phyloP scores from a whole-genome alignment of 2,888 invertebrate genomes.

The Hylaea fasciaria region DNA sequence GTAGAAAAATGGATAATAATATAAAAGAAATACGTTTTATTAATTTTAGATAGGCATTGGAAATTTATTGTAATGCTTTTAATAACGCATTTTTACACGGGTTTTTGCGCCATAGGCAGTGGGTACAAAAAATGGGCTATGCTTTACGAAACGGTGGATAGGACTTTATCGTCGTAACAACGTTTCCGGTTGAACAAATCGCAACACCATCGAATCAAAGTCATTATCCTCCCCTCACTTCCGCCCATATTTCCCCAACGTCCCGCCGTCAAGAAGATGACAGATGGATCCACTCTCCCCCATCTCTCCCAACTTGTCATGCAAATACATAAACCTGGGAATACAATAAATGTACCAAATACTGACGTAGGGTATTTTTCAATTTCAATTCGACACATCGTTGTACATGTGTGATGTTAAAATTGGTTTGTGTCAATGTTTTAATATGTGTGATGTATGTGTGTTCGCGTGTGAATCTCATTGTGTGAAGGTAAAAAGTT shows the following conservation, averaged over 20 bases:
- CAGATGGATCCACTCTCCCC: conserved; percentile 5
- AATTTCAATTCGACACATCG: neutral
- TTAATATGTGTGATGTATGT: too few species aligned
- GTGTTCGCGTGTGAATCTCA: too few species aligned
- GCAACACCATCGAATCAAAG: conserved; percentile 1
- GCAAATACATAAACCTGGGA: conserved; percentile 1
- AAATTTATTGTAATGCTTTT: too few species aligned
- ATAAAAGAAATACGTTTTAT: too few species aligned
- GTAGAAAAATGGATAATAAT: too few species aligned
- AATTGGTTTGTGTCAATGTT: too few species aligned
- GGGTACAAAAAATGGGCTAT: too few species aligned
- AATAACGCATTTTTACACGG: too few species aligned
- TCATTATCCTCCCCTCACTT: neutral
- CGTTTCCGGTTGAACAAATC: neutral
- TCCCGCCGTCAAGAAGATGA: conserved; percentile 4
- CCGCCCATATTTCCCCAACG: conserved; percentile 1
- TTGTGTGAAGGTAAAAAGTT: too few species aligned
- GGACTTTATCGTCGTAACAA: neutral
- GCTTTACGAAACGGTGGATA: too few species aligned
- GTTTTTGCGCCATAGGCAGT: too few species aligned
- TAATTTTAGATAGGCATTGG: too few species aligned
- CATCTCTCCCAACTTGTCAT: conserved; percentile 1
- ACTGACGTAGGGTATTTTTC: neutral
- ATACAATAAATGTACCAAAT: neutral
- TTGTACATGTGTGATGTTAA: neutral